phyloP scores from a whole-genome alignment of 1,140 invertebrate species.

The Drosophila quadrilineata region DNA sequence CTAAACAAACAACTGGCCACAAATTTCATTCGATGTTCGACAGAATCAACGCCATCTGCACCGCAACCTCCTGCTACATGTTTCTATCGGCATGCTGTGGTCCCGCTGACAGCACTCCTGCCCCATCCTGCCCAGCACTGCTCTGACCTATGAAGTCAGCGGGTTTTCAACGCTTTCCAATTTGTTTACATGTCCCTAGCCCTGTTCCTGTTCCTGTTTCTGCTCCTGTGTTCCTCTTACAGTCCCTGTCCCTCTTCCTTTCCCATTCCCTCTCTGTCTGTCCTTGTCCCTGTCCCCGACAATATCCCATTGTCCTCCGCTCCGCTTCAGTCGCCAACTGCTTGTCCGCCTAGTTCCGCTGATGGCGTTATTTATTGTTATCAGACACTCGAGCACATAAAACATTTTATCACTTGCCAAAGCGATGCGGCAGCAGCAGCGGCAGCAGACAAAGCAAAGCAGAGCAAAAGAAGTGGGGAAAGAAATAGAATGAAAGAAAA shows the following conservation, averaged over 20 bases:
- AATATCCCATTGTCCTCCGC: background rate
- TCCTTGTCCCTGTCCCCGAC: background rate
- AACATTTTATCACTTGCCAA: conserved; percentile 76
- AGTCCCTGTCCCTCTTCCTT: background rate
- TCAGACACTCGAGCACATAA: conserved; percentile 77
- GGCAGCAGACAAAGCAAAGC: background rate
- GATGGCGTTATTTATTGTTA: conserved; percentile 79
- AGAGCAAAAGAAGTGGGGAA: background rate
- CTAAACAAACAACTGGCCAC: conserved; percentile 66
- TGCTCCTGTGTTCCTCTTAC: background rate
- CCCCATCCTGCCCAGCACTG: background rate
- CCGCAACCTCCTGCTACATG: too few species aligned
- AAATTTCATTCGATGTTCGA: conserved; percentile 40
- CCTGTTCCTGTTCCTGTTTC: background rate
- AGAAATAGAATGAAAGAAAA: background rate
- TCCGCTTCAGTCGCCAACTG: background rate
- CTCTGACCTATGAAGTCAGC: conserved; percentile 40
- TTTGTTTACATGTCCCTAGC: conserved; percentile 68
- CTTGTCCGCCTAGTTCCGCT: conserved; percentile 43
- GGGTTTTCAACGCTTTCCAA: conserved; percentile 68
- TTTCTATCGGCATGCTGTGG: too few species aligned
- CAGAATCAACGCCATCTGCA: conserved; percentile 22
- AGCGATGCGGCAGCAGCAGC: conserved; percentile 4
- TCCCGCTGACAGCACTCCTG: too few species aligned
- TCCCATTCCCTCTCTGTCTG: too few species aligned